Evolutionary conservation across 2,113 vertebrate species (phyloP).

Genomic region (cattle (Bos taurus)): DNA sequence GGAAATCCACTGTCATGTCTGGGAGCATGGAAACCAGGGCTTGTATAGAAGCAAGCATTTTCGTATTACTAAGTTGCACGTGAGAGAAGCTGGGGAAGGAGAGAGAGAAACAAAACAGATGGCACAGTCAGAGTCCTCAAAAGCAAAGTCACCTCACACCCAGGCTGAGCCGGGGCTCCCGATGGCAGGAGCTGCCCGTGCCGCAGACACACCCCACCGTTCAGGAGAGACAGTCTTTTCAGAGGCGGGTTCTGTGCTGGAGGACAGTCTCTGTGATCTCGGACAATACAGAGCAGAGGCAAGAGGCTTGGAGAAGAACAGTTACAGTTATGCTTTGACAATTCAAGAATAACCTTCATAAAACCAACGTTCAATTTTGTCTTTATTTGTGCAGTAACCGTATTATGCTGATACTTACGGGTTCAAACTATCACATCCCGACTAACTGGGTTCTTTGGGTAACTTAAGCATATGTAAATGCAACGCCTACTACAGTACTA

Average conservation of each 20-base stretch:
- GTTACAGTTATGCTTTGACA: background rate
- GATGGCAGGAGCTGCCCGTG: constrained; percentile 3
- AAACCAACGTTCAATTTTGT: background rate
- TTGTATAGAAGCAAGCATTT: constrained; percentile 61
- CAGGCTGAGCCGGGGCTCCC: background rate
- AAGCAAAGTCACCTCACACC: background rate
- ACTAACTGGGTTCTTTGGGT: background rate
- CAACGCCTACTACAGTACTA: background rate
- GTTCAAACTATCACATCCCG: background rate
- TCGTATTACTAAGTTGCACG: constrained; percentile 48
- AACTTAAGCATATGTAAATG: background rate
- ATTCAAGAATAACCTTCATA: background rate
- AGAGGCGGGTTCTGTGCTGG: constrained; percentile 2
- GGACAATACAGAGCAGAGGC: background rate
- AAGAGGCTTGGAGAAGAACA: background rate
- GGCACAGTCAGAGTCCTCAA: constrained; percentile 51
- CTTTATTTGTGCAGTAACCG: background rate
- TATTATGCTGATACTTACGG: background rate
- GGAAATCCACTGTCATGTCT: constrained; percentile 54
- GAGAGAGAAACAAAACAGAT: constrained; percentile 45
- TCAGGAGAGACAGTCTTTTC: background rate
- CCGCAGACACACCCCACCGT: background rate
- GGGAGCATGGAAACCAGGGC: constrained; percentile 56
- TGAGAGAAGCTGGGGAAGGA: constrained; percentile 63
- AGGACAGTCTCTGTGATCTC: constrained; percentile 6